Conservation (phyloP, 2,797 vertebrate species). For the Sebastes minor region DNA sequence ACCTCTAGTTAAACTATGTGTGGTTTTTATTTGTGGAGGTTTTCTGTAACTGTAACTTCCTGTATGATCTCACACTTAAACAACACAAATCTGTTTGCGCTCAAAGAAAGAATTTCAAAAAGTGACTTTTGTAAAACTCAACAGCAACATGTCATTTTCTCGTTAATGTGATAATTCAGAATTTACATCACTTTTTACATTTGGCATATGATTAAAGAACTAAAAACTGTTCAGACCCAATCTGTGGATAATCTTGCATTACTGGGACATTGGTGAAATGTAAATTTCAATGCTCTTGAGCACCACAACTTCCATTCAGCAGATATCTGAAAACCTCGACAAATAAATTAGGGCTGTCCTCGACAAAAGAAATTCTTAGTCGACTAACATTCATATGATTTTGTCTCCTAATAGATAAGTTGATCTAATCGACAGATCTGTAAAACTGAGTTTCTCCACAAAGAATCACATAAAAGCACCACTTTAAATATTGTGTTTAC, state of each 20-base stretch:
- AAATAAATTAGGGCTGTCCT: too few species aligned
- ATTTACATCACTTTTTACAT: not conserved
- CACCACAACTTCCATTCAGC: not conserved
- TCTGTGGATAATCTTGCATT: not conserved
- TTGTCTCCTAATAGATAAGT: too few species aligned
- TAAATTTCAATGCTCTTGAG: not conserved
- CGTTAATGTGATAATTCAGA: too few species aligned
- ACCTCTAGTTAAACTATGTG: not conserved
- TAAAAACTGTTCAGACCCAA: not conserved
- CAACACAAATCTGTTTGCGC: not conserved
- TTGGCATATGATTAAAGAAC: not conserved
- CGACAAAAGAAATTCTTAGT: too few species aligned
- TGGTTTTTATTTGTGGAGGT: not conserved
- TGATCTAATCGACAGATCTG: too few species aligned
- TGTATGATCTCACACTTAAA: not conserved
- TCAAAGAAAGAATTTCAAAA: too few species aligned
- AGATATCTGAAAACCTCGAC: not conserved
- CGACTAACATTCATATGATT: too few species aligned
- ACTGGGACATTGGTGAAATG: not conserved
- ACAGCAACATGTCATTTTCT: not conserved
- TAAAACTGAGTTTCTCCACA: too few species aligned
- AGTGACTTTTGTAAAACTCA: not conserved
- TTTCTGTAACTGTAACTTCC: not conserved
- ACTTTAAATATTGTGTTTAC: too few species aligned
- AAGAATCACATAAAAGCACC: too few species aligned